phyloP scores from a whole-genome alignment of 2,888 invertebrate species.

The Euproctis similis region DNA sequence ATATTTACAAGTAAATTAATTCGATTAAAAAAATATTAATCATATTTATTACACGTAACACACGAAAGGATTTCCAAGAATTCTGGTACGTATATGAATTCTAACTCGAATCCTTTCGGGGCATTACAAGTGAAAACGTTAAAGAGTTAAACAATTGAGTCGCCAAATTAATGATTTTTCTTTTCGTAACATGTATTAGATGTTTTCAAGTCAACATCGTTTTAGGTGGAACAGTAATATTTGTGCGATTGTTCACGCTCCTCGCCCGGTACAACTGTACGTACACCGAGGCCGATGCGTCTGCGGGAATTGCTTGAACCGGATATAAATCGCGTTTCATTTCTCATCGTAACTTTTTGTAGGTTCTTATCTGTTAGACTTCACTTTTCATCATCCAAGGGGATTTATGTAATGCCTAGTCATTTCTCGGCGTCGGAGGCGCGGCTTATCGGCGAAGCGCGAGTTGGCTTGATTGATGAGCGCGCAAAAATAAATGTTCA shows the following conservation, averaged over 20 bases:
- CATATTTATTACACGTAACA: too few species aligned
- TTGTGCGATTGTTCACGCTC: background rate
- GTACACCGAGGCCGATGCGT: constrained; percentile 19
- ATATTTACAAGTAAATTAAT: too few species aligned
- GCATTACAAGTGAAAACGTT: too few species aligned
- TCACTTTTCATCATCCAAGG: constrained; percentile 78
- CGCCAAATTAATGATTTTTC: constrained; percentile 4
- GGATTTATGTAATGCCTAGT: constrained; percentile 78
- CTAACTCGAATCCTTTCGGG: too few species aligned
- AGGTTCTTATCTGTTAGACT: constrained; percentile 78
- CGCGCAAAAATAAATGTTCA: constrained; percentile 78
- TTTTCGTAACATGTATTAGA: too few species aligned
- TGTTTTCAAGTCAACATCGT: constrained; percentile 1
- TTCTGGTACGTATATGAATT: too few species aligned
- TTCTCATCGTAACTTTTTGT: constrained; percentile 78
- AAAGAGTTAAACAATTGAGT: too few species aligned
- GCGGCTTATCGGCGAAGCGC: constrained; percentile 71
- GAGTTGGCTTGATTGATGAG: constrained; percentile 76
- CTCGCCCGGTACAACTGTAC: background rate
- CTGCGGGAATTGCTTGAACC: constrained; percentile 47
- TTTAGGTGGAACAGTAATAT: constrained; percentile 6
- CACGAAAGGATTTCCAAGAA: too few species aligned
- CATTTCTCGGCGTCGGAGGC: constrained; percentile 77
- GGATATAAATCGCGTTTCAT: constrained; percentile 77
- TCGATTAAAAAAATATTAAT: too few species aligned